Conservation (phyloP, 2,888 invertebrate genomes). For the Erebia aethiops region DNA sequence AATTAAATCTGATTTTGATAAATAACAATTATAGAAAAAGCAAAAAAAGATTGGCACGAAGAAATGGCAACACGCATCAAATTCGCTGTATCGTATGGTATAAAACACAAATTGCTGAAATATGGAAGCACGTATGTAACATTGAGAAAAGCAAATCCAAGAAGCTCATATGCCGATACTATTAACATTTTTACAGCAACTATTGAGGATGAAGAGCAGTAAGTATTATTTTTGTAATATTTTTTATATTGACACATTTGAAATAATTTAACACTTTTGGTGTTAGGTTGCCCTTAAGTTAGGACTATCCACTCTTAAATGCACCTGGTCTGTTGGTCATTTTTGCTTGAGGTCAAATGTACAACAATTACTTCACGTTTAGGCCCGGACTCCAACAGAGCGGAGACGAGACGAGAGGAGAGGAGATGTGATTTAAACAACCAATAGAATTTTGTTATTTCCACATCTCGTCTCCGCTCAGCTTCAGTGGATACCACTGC, state of each 20-base stretch:
- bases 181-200: constrained; percentile 45
- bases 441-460: too few relatives aligned
- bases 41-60: constrained; percentile 39
- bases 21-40: constrained; percentile 31
- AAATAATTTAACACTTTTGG: background rate
- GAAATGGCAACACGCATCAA: constrained; percentile 47
- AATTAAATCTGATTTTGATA: background rate
- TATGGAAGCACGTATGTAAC: constrained; percentile 46
- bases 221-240: constrained; percentile 21
- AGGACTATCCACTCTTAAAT: background rate
- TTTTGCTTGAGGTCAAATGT: too few relatives aligned
- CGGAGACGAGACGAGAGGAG: too few relatives aligned
- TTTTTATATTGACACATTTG: background rate
- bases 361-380: too few relatives aligned
- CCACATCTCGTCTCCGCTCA: too few relatives aligned
- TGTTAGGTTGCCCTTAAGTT: background rate
- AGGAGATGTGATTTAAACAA: too few relatives aligned
- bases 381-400: too few relatives aligned
- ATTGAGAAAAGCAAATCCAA: constrained; percentile 44
- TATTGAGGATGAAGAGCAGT: constrained; percentile 7
- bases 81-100: constrained; percentile 45
- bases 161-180: constrained; percentile 49
- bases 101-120: constrained; percentile 45
- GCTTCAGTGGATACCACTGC: too few relatives aligned
- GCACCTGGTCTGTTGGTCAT: too few relatives aligned